phyloP scores from a whole-genome alignment of 23 tunicate species.

The Diplosoma virens region DNA sequence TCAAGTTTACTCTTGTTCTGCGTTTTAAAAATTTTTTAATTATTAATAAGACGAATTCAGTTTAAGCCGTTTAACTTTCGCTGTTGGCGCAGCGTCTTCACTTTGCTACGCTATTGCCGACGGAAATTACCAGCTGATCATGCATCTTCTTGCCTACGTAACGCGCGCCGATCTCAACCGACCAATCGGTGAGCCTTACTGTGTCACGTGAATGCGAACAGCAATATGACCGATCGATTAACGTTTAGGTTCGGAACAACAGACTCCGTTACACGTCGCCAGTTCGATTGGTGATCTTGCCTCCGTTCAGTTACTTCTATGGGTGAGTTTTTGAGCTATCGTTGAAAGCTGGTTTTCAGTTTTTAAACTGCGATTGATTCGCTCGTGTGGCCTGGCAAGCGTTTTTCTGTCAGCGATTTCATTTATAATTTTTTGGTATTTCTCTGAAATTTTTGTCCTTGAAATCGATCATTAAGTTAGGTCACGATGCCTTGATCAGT shows the following conservation, averaged over 20 bases:
- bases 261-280: conserved; percentile 81
- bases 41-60: too few relatives aligned
- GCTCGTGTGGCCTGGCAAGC: too few relatives aligned
- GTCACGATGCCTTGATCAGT: too few relatives aligned
- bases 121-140: conserved; percentile 35
- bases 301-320: conserved; percentile 62
- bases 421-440: too few relatives aligned
- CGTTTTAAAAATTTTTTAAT: too few relatives aligned
- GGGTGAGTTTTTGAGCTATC: conserved; percentile 50
- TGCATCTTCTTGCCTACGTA: conserved; percentile 67
- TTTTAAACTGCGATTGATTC: neutral
- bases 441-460: too few relatives aligned
- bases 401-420: too few relatives aligned
- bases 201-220: too few relatives aligned
- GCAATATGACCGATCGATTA: too few relatives aligned
- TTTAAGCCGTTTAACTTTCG: too few relatives aligned
- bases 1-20: too few relatives aligned
- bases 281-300: conserved; percentile 75
- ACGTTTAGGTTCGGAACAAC: conserved; percentile 36
- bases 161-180: conserved; percentile 27
- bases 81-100: conserved; percentile 48
- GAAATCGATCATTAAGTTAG: too few relatives aligned
- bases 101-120: conserved; percentile 57
- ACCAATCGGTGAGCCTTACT: conserved; percentile 35
- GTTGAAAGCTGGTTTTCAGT: neutral